Conservation (phyloP, 2,797 vertebrate genomes). For the Lagorchestes hirsutus region DNA sequence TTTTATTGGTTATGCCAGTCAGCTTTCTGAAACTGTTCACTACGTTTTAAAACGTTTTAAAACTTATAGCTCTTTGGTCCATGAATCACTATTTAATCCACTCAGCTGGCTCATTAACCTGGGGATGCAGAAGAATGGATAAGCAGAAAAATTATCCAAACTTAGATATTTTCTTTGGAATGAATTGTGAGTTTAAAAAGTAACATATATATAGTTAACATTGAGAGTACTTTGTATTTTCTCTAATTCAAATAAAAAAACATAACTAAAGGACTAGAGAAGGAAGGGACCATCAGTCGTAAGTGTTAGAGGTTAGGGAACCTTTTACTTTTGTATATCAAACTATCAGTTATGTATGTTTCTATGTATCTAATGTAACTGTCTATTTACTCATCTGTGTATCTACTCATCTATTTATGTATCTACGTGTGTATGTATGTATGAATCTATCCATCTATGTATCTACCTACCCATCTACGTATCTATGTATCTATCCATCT, state of each 20-base stretch:
- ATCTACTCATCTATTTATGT: not conserved
- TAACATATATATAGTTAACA: not conserved
- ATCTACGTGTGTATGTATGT: not conserved
- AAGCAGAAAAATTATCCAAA: not conserved
- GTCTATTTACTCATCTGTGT: not conserved
- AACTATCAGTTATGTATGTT: not conserved
- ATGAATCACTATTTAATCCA: not conserved
- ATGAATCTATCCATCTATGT: not conserved
- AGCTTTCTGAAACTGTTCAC: not conserved
- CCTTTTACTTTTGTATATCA: not conserved
- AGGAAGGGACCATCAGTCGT: not conserved
- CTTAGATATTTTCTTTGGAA: not conserved
- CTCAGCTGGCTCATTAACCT: not conserved
- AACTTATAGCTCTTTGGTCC: not conserved
- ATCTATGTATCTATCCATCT: too few relatives aligned
- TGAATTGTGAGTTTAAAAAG: not conserved
- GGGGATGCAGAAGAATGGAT: not conserved
- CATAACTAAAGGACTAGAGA: not conserved
- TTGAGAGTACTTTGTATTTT: not conserved
- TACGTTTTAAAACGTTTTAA: not conserved
- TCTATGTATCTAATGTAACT: not conserved
- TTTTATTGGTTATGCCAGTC: not conserved
- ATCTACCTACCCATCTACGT: too few relatives aligned
- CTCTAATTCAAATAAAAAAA: not conserved
- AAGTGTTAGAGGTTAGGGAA: not conserved